Base-by-base conservation (phyloP, 2,113 vertebrate species). In the Henicopernis longicauda region DNA sequence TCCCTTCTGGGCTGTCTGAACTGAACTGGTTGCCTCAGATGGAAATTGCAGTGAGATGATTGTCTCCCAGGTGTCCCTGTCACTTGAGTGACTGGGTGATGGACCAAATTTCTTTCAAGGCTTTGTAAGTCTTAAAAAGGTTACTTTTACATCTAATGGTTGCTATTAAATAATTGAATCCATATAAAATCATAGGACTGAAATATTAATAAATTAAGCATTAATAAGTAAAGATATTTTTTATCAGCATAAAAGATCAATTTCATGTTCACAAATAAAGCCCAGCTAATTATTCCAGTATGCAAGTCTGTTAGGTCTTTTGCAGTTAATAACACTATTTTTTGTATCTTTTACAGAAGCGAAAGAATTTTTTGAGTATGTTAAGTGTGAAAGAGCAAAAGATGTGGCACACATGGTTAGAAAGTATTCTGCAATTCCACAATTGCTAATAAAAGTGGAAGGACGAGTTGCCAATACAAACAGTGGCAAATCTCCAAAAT, bases 331-430 rank as follows among this genome's bases (percentile, higher is more conserved):
- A 71, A 50, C 7, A 8, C 27, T 66, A 4, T 14, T 61, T 88
- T 73, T 91, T 76, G 10, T 74, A 9, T 89, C 62, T 90, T 79
- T 96, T 63, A 5, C 83, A 99, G 99, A 98, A 26, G 97, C 98
- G 49, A 99, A 99, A 91, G 98, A 99, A 55, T 99, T 99, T 97
- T 99, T 98, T 97, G 98, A 99, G 78, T 86, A 96, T 59, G 90
- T 99, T 38, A 99, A 99, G 59, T 92, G 25, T n/a, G 98, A 99
- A 72, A 96, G 98, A 74, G 38, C 52, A 50, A 99, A 98, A 82
- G 99, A 98, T 16, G 54, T 99, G 81, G 97, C 97, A 83, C 87
- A 98, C 61, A 97, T 99, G 95, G 95, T 98, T 42, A 97, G 92
- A 81, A 98, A 98, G 72, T 99, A 99, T 93, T 81, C 98, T n/a